Base-by-base conservation (phyloP, 2,888 invertebrate genomes). In the Apamea anceps region DNA sequence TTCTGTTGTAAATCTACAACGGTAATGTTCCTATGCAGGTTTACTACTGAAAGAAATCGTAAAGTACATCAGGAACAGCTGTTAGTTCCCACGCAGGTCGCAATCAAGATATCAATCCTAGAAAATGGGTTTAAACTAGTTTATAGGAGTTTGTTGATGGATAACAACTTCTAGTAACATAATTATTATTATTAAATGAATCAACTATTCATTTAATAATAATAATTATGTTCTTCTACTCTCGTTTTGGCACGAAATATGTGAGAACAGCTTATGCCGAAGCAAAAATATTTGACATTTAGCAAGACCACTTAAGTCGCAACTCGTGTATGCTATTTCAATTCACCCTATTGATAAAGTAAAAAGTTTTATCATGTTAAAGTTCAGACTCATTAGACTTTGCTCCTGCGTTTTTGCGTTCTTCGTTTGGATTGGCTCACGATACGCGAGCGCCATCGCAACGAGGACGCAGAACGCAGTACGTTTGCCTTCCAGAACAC, bases 21-120 rank as follows among this genome's bases (percentile, higher is more conserved):
- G 60, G 21, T 73, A 63, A 81, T 77, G 81, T 81, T 77, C 60
- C 42, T 51, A 62, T 72, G 57, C 72, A 85, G 25, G 51, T 75
- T 87, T 75, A 75, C 21, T 32, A 21, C 65, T 75, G 48, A 70
- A 87, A 85, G 82, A 81, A 77, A 85, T 75, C 88, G 75, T 85
- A 87, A 85, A 81, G 74, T 80, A 70, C 72, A 86, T 89, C 51
- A 74, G 75, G 42, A 77, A 48, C 88, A 85, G 68, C 82, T 81
- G 89, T 48, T 80, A 4, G 65, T 75, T 89, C 75, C 68, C 88
- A 89, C 73, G 70, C 82, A 81, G 51, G 72, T 73, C 68, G 74
- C 85, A 77, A 85, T 82, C 89, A 89, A 89, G 88, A 89, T 87
- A 89, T 89, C 87, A 87, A 85, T 79, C 77, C 75, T 88, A 85